Evolutionary conservation across 2,888 invertebrate species (phyloP), one percentile per base, ranked within the genome.

Genomic region (Eupithecia pulchellata): DNA sequence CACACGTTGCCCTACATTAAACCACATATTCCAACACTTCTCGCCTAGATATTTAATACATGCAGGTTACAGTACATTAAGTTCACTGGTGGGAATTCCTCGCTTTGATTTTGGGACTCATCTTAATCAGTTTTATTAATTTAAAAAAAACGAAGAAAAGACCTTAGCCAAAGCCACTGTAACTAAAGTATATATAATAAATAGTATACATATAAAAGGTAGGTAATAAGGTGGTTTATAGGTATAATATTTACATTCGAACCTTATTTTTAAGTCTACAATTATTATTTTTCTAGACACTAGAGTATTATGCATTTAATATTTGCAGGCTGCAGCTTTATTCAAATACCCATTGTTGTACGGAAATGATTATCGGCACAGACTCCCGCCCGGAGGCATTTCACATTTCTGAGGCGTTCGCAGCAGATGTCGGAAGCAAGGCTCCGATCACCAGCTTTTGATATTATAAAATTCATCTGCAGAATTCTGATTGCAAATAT

Each of bases 1-100:
- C 47, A 47, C 47, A 47, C 47, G 42, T 42, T 42, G 47, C n/a
- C n/a, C n/a, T n/a, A 20, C 47, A 20, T 47, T 47, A 47, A 20
- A 20, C 20, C 20, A 3, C 11, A 47, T 20, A 47, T 47, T 20
- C 20, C 20, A 11, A 20, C 47, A 20, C 20, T 47, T 47, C 47
- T 20, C 11, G 20, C 47, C 47, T 47, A n/a, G 42, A 2, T n/a
- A 8, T 39, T n/a, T 42, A 42, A 42, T n/a, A 5, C 34, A 1
- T 20, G 42, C 20, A 47, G 9, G 20, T 9, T 47, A n/a, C n/a
- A 20, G 47, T 47, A 20, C 0, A 11, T 20, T 20, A n/a, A n/a
- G n/a, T 9, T n/a, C 42, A 42, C n/a, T 9, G 0, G n/a, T 42
- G 9, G n/a, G 42, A 20, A 42, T 47, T 20, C 42, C 42, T 47